Conservation (phyloP, 2,888 invertebrate species). For the Incurvaria masculella region DNA sequence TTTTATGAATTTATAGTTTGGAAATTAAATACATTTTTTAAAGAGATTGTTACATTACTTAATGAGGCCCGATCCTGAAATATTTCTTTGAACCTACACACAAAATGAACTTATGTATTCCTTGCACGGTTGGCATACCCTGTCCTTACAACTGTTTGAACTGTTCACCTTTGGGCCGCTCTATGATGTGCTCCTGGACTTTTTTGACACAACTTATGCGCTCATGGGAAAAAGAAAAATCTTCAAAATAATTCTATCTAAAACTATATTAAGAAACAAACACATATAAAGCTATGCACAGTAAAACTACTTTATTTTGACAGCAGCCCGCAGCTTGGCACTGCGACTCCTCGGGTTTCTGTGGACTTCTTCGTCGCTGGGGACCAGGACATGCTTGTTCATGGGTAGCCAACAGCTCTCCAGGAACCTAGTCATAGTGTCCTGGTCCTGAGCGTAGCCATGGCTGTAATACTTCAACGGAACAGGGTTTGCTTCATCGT, state of each 20-base stretch:
- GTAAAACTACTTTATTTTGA: constrained; percentile 58
- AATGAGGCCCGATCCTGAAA: too few species aligned
- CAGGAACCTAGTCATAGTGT: constrained; percentile 59
- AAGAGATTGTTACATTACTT: too few species aligned
- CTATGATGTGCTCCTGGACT: too few species aligned
- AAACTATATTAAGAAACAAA: background rate
- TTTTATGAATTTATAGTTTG: too few species aligned
- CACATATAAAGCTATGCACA: background rate
- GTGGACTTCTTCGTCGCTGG: constrained; percentile 69
- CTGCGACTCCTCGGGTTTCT: constrained; percentile 84
- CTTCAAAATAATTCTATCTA: background rate
- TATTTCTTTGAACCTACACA: too few species aligned
- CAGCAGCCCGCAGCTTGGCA: constrained; percentile 82
- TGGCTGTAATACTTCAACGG: constrained; percentile 70
- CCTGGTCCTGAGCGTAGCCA: constrained; percentile 54
- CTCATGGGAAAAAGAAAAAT: too few species aligned
- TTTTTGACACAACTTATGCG: too few species aligned
- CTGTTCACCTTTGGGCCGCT: too few species aligned
- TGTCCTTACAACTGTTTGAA: too few species aligned
- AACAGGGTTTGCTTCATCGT: constrained; percentile 67
- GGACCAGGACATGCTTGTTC: constrained; percentile 76
- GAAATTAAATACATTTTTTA: too few species aligned
- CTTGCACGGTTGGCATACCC: too few species aligned
- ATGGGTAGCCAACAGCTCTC: constrained; percentile 73
- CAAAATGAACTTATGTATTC: too few species aligned